Percentiles rank a stretch among this genome's conserved stretches.
Conservation (phyloP, 2,113 vertebrate species). For the Leucopsar rothschildi region DNA sequence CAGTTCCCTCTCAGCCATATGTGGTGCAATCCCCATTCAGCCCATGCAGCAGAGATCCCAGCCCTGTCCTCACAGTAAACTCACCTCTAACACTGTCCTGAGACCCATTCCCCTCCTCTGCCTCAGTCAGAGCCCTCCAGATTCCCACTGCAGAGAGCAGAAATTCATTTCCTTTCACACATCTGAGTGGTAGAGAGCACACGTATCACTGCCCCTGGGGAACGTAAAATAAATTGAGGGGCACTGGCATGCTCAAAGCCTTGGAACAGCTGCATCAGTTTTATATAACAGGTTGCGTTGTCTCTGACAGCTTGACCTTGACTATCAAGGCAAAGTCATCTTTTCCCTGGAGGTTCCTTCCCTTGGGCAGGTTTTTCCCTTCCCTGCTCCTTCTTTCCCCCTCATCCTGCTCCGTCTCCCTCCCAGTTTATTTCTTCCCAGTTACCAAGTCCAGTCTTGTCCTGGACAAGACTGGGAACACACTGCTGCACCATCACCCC, state of each 20-base stretch:
- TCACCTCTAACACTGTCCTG: background rate
- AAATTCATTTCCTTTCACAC: background rate
- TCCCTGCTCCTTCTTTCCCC: background rate
- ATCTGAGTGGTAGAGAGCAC: background rate
- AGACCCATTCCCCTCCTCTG: background rate
- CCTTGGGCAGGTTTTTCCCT: background rate
- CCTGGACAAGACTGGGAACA: background rate
- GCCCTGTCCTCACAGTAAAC: background rate
- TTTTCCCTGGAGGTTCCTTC: background rate
- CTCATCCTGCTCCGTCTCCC: rapidly evolving
- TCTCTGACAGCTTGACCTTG: background rate
- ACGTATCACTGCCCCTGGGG: background rate
- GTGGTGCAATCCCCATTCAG: background rate
- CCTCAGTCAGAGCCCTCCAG: background rate
- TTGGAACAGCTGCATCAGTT: background rate
- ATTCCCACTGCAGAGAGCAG: background rate
- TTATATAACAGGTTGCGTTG: background rate
- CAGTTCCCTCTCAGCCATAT: background rate
- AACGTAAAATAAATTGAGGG: background rate
- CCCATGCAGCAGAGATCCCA: background rate
- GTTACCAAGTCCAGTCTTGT: background rate
- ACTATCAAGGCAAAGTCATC: background rate
- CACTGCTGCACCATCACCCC: background rate
- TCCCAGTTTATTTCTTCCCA: background rate
- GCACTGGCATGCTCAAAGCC: background rate